Base-by-base conservation (phyloP, 2,797 vertebrate species). In the Sebastes melanostomus region DNA sequence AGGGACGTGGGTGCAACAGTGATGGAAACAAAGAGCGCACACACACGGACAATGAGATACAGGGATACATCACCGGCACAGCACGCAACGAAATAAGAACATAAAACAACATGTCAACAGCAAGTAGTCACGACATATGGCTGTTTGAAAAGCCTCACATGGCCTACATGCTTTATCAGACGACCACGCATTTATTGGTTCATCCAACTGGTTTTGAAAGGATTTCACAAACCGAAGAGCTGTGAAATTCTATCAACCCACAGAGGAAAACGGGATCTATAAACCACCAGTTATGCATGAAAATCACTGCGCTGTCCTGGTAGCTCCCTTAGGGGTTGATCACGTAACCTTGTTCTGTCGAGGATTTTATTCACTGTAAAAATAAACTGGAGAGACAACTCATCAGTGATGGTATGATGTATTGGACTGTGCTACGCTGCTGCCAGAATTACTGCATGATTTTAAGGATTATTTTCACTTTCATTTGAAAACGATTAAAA, bases 11-110 rank as follows among this genome's bases (percentile, higher is more conserved):
- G 90, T 74, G 89, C 75, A 84, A 93, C 80, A 80, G 85, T 78
- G 75, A 94, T 90, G 92, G 84, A 90, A 89, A 94, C 87, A 94
- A 90, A 93, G 88, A 90, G 88, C 83, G 90, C 92, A 93, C 83
- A 92, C 87, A 91, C 75, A 86, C 56, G 72, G 88, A 91, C 79
- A 78, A 91, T 88, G 88, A 91, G 87, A 93, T 82, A 89, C 75
- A 85, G 72, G 66, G 89, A 94, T 86, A 91, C 86, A 96, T 89
- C 92, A 90, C 70, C 32, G 34, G 82, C 85, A 94, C 63, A 76
- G 80, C 90, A 89, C 90, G 89, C 89, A 82, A 77, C 38, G 20
- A 71, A 82, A 88, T 65, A 87, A 83, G 27, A 83, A 84, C 78
- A 85, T 66, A 72, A 78, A 77, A 87, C 74, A 73, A 32, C 42